Evolutionary conservation across 2,888 invertebrate genomes (phyloP), one percentile per base, ranked within the genome.

Genomic region (Polymixis flavicincta): DNA sequence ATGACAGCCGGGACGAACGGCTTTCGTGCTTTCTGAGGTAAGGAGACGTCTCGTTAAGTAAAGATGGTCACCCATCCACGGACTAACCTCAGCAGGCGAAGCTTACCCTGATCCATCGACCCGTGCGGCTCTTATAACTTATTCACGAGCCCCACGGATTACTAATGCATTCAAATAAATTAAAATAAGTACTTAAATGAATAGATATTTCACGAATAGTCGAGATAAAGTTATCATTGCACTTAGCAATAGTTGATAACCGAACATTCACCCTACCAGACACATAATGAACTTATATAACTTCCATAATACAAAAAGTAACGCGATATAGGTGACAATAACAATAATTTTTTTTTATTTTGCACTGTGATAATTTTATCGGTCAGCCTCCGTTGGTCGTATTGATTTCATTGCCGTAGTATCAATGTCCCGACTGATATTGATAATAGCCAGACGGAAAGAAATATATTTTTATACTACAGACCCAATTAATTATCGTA

Each of bases 181-280:
- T 13, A 71, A 82, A 82, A 65, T 45, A 54, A 0, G 11, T 60
- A 61, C 22, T n/a, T 63, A 70, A 76, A 50, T 60, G n/a, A 79
- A 77, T 72, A 71, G 60, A 78, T 78, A 82, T 80, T 83, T 73
- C 75, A 80, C 86, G 88, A 88, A 75, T 89, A 82, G 83, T 78
- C 54, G 76, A 86, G 85, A 85, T 83, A 82, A 71, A 74, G 78
- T 87, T 85, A 85, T 88, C 88, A 72, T 74, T 60, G 48, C 86
- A 78, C 87, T 87, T 91, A 83, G 89, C 88, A 91, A 92, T 90
- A 87, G 73, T 71, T 84, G 91, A 91, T 91, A 91, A 85, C 67
- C 55, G 90, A 84, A 75, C 88, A 78, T 90, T 91, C 86, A 91
- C 91, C 89, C 90, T 42, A 68, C 69, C 77, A 71, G 65, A 14